phyloP scores from a whole-genome alignment of 2,888 invertebrate species.

The Pegoplata infirma region DNA sequence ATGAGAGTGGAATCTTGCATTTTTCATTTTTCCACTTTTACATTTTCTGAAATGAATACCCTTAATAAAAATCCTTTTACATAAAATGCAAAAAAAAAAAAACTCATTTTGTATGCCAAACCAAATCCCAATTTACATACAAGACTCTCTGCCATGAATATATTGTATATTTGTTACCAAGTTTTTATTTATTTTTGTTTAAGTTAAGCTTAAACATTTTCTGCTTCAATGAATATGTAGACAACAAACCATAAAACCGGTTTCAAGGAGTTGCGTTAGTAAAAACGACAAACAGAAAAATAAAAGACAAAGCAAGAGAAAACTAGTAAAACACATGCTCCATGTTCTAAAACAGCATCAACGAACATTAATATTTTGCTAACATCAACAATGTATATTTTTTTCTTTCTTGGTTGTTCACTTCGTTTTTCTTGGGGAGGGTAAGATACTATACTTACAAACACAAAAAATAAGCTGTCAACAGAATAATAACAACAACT shows the following conservation, averaged over 20 bases:
- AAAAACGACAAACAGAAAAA: slow-evolving; percentile 30
- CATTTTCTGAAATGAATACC: too few relatives aligned
- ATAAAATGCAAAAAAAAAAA: neutral
- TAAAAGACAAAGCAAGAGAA: slow-evolving; percentile 28
- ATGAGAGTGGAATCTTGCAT: too few relatives aligned
- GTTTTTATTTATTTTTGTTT: too few relatives aligned
- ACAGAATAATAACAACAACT: neutral
- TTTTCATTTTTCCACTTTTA: too few relatives aligned
- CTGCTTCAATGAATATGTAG: slow-evolving; percentile 44
- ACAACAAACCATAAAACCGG: slow-evolving; percentile 49
- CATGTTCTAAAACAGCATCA: slow-evolving; percentile 51
- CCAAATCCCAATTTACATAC: slow-evolving; percentile 33
- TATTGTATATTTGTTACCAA: slow-evolving; percentile 27
- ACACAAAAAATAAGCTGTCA: neutral
- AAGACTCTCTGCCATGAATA: neutral
- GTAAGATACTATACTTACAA: neutral
- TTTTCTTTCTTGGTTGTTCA: slow-evolving; percentile 1
- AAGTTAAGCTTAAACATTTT: slow-evolving; percentile 39
- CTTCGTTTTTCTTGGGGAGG: neutral
- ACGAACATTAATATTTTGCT: slow-evolving; percentile 25
- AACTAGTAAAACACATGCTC: slow-evolving; percentile 41
- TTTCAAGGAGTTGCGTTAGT: slow-evolving; percentile 56
- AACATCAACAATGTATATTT: slow-evolving; percentile 1
- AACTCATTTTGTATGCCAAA: slow-evolving; percentile 26
- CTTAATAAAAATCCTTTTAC: slow-evolving; percentile 30